These are phyloP conservation scores for Oncorhynchus kisutch DNA, from an alignment of 2,113 vertebrate species.

Conservation along the genomic window DNA sequence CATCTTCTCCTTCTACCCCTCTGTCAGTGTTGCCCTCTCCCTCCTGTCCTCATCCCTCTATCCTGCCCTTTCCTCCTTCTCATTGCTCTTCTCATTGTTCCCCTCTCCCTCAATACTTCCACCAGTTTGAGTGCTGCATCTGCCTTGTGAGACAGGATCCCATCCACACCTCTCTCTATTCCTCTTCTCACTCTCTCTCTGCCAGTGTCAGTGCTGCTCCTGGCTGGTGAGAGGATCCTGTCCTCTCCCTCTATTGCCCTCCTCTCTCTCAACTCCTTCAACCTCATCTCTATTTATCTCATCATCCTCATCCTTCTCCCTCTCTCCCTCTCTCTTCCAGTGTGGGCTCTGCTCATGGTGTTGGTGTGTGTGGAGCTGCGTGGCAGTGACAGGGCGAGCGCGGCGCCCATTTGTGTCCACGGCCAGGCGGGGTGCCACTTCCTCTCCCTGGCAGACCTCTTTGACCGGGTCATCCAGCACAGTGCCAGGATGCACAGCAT, in stretches of 20 bases:
- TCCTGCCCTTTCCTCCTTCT: no score
- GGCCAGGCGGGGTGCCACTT: conserved; percentile 55
- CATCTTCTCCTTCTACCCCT: no score
- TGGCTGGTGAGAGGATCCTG: conserved; percentile 18
- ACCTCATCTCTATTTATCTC: neutral
- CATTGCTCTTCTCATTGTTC: no score
- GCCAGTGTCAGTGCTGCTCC: no score
- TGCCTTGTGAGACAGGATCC: no score
- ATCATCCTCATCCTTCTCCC: neutral
- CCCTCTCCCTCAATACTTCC: neutral
- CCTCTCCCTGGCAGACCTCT: conserved; percentile 70
- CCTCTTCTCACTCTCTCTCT: no score
- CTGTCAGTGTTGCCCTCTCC: neutral
- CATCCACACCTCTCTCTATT: neutral
- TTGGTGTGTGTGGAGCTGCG: conserved; percentile 53
- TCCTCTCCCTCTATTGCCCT: neutral
- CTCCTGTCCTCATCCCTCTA: neutral
- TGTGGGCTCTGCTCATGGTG: conserved; percentile 37
- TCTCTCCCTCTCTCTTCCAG: conserved; percentile 29
- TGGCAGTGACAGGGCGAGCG: conserved; percentile 10
- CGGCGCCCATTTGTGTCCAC: conserved; percentile 59
- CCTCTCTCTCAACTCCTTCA: neutral
- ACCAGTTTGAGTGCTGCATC: no score
- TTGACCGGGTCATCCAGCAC: conserved; percentile 80
- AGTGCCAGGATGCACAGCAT: conserved; percentile 76